Evolutionary conservation across 2,113 vertebrate genomes (phyloP), one percentile per base, ranked within the genome.

Genomic region (Centropus unirufus): DNA sequence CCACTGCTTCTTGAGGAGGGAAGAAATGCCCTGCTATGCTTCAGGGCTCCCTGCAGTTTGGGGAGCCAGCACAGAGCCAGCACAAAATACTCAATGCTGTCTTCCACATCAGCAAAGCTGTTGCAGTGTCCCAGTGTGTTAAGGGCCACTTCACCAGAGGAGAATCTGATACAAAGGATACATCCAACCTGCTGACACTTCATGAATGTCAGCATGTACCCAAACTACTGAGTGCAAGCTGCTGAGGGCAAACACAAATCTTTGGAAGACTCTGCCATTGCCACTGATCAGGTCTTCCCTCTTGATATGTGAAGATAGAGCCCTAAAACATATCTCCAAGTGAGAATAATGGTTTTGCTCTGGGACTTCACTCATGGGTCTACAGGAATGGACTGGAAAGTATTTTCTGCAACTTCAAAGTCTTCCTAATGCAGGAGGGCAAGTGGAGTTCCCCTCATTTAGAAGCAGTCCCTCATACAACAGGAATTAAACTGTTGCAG

Each of bases 51-150:
- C 72, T 74, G 27, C 10, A 7, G 44, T 70, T 26, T 6, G 4
- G 7, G 7, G 22, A 16, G 7, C 14, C 36, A 16, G 8, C 12
- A 51, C 12, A 36, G 42, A 27, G 22, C 19, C 12, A 64, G 2
- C 39, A 29, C 11, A 8, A 19, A 20, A 13, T 3, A 6, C 11
- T 30, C 42, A 14, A 0, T 17, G 32, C 8, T 91, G 5, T 68
- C 23, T 42, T 77, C 24, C 40, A 51, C 1, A 0, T 24, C 19
- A 75, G 6, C 34, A 23, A 36, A 75, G 8, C 2, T 57, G 40
- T 3, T 36, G 2, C 0, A 0, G 23, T 61, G 29, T 21, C 14
- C 27, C 12, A 42, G 10, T 14, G 7, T 2, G 1, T 49, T 39
- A 21, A 0, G 0, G n/a, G 59, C 21, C 29, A 51, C 20, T 70